Base-by-base conservation (phyloP, 2,797 vertebrate genomes). In the Luscinia megarhynchos region DNA sequence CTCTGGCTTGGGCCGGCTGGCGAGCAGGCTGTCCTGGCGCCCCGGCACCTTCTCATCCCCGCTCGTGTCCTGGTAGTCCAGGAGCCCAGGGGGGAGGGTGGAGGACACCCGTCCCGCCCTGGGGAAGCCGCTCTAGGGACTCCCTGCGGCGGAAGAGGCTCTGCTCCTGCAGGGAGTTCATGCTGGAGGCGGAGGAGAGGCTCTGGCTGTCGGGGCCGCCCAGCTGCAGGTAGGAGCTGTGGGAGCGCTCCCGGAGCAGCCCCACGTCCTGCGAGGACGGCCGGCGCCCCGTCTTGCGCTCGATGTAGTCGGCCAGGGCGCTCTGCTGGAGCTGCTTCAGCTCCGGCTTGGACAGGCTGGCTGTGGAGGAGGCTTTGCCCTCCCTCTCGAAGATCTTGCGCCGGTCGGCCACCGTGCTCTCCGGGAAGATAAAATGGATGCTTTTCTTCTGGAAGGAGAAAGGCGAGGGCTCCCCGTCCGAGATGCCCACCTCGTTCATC, bases 291-390 rank as follows among this genome's bases (percentile, higher is more conserved):
- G 97, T 99, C 96, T 99, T 99, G 86, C 99, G 98, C 94, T 99
- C 98, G 8, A 99, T 96, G 57, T 99, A 99, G 84, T 99, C 99
- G 0, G 98, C 98, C 11, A 99, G 97, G 8, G 99, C 99, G 0
- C 98, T 98, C 75, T 99, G 99, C 97, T 99, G 99, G 41, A 99
- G 97, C 75, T 99, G 99, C 70, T 98, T 98, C 26, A 99, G 97
- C 87, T 99, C 98, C 0, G 98, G 98, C 51, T 97, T 98, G 1
- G 98, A 98, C 7, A 98, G 94, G 82, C 97, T 95, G 27, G 97
- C 97, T 21, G 97, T 96, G 82, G 98, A 97, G 70, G 96, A 93
- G 30, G 95, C 95, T 84, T 97, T 98, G 23, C 97, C 97, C 0
- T 98, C 99, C 21, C 97, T 97, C 91, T 99, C 99, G 2, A 99